Evolutionary conservation across 2,113 vertebrate species (phyloP).

Genomic region (Sinosuthora webbiana): DNA sequence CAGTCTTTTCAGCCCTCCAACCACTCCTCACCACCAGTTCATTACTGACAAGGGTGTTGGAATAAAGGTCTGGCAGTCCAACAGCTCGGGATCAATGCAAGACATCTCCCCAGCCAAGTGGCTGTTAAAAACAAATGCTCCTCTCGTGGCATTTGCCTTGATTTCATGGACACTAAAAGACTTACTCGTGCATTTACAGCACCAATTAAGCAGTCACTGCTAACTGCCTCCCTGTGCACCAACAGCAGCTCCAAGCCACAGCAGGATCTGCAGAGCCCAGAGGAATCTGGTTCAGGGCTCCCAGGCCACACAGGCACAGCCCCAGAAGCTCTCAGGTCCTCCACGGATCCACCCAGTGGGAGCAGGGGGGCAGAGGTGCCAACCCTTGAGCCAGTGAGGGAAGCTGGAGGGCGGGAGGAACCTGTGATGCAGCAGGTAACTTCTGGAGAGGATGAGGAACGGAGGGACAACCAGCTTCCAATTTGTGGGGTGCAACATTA

Average conservation of each 20-base stretch:
- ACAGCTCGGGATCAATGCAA: background rate
- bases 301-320: background rate
- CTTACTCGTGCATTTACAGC: background rate
- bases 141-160: background rate
- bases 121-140: background rate
- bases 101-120: background rate
- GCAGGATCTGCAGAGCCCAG: background rate
- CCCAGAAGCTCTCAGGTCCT: background rate
- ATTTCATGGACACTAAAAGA: conserved; percentile 13
- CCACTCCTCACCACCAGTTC: background rate
- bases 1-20: background rate
- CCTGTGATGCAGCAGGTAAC: fast-evolving
- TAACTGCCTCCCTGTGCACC: background rate
- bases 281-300: background rate
- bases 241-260: background rate
- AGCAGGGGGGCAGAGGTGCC: background rate
- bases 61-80: background rate
- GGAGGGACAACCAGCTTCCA: background rate
- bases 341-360: fast-evolving
- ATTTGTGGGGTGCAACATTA: background rate
- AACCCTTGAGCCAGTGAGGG: background rate
- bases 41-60: background rate
- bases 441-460: background rate
- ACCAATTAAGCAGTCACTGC: background rate
- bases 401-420: background rate